These are phyloP conservation scores for Tyria jacobaeae DNA, from an alignment of 2,888 invertebrate genomes.

Conservation along the genomic window DNA sequence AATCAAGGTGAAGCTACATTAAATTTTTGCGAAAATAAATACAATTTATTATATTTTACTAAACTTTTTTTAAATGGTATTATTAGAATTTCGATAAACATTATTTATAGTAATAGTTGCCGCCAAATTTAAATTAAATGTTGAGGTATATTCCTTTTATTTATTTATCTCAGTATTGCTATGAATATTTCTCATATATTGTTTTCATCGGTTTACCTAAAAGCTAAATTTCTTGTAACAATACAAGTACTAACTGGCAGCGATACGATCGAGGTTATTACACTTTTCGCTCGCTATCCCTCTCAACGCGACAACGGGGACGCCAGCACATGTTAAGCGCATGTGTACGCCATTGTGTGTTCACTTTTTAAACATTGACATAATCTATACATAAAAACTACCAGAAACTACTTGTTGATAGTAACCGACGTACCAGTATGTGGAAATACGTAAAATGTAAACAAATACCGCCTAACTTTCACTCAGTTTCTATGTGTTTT, in stretches of 20 bases:
- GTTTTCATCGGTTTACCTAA: not conserved
- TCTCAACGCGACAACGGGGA: conserved; percentile 34
- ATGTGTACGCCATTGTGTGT: conserved; percentile 56
- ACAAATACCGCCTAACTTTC: not conserved
- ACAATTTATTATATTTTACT: too few relatives aligned
- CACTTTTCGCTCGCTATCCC: conserved; percentile 66
- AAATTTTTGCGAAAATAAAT: too few relatives aligned
- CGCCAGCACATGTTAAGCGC: conserved; percentile 45
- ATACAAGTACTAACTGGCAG: conserved; percentile 12
- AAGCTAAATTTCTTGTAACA: conserved; percentile 9
- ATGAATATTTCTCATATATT: not conserved
- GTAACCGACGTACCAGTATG: not conserved
- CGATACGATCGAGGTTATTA: conserved; percentile 70
- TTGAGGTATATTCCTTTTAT: too few relatives aligned
- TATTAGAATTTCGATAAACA: not conserved
- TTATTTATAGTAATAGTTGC: not conserved
- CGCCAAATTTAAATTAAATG: not conserved
- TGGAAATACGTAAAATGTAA: conserved; percentile 8
- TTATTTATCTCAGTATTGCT: not conserved
- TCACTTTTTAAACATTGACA: conserved; percentile 41
- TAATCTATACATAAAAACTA: conserved; percentile 20
- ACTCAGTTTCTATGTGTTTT: not conserved
- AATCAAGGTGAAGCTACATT: too few relatives aligned
- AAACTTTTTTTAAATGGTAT: not conserved
- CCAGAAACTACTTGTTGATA: conserved; percentile 13